phyloP scores from a whole-genome alignment of 1,140 invertebrate genomes.

The Luehdorfia chinensis region DNA sequence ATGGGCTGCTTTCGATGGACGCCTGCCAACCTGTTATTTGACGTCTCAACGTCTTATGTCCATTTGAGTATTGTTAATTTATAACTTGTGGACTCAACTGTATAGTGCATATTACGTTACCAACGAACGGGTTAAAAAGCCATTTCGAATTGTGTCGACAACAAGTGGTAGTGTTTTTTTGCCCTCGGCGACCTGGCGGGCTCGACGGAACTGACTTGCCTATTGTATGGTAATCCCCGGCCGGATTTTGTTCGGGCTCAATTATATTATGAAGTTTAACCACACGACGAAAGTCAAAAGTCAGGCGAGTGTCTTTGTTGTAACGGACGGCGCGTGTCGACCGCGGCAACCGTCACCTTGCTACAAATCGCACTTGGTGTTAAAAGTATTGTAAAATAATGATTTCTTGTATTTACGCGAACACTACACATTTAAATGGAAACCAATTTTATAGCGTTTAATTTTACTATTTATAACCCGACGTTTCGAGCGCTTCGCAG shows the following conservation, averaged over 20 bases:
- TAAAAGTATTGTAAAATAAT: no score
- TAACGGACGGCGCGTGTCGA: constrained; percentile 35
- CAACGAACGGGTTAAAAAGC: no score
- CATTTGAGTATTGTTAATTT: no score
- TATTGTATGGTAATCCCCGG: constrained; percentile 73
- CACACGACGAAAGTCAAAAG: constrained; percentile 70
- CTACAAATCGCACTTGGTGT: neutral
- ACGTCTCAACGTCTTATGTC: constrained; percentile 23
- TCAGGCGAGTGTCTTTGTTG: constrained; percentile 61
- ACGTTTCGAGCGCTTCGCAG: no score
- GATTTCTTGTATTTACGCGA: no score
- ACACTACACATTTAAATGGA: no score
- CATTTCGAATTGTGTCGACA: constrained; percentile 18
- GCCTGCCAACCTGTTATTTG: constrained; percentile 56
- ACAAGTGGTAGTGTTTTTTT: constrained; percentile 71
- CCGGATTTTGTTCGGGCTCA: constrained; percentile 73
- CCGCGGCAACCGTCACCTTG: constrained; percentile 12
- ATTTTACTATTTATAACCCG: no score
- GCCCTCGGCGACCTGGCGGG: constrained; percentile 67
- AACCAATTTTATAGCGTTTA: no score
- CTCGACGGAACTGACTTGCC: constrained; percentile 69
- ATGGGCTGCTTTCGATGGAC: constrained; percentile 69
- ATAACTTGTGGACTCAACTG: constrained; percentile 15
- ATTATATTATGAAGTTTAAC: constrained; percentile 75
- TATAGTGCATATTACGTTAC: constrained; percentile 28